Base-by-base conservation (phyloP, 2,113 vertebrate genomes). In the Alexandromys fortis region DNA sequence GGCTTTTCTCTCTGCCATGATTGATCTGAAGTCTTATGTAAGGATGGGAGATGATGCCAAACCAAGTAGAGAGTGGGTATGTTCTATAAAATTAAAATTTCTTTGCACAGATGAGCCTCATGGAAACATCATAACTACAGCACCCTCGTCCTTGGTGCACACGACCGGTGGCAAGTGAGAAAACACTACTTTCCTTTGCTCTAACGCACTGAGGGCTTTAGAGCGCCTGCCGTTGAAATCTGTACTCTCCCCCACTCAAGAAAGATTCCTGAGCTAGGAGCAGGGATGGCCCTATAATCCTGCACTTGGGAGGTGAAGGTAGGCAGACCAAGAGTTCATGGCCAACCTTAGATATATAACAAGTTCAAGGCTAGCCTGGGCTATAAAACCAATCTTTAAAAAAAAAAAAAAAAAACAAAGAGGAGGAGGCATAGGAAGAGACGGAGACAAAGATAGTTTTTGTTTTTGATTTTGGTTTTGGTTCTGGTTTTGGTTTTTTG, bases 1-100 rank as follows among this genome's bases (percentile, higher is more conserved):
- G 52, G 12, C 73, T 91, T 94, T 89, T 81, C 75, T 79, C 47
- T 94, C 67, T 82, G 86, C 52, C 77, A 73, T 38, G 52, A 95
- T 89, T 96, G 68, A 81, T 58, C 49, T 85, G 47, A 91, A 92
- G 70, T 89, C 63, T 82, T 76, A 79, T 12, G 72, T 49, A 91
- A 72, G 55, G 30, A 47, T 68, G 78, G 30, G 38, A 89, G 49
- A n/a, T 61, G 63, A 89, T 78, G 55, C 47, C 35, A 82, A 89
- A 92, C 45, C 24, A 49, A 85, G 11, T 68, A 38, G 30, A 63
- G 47, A 91, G 42, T 85, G 91, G 61, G 78, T 0, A 8, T 91
- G 67, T 75, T 85, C 61, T 94, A 24, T 35, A 86, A 90, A 91
- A 94, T 38, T 75, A 65, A 87, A 95, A 88, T 90, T 89, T 63